phyloP scores from a whole-genome alignment of 2,888 invertebrate genomes.

The Tanypteryx hageni region DNA sequence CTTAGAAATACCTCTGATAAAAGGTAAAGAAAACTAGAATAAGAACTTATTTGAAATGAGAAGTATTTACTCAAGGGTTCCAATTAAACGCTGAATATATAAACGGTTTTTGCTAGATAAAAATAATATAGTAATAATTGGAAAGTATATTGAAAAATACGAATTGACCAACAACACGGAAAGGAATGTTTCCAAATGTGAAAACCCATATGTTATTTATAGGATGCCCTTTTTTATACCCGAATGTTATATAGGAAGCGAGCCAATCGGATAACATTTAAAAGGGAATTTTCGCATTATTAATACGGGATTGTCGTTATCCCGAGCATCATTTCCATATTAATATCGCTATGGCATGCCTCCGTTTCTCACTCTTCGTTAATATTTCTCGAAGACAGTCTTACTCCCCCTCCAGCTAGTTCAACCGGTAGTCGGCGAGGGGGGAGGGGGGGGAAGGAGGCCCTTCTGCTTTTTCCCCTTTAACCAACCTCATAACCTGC shows the following conservation, averaged over 20 bases:
- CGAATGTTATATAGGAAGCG: not conserved
- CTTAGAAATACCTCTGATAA: too few species aligned
- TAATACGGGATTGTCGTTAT: not conserved
- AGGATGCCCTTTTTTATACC: not conserved
- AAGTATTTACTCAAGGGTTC: too few species aligned
- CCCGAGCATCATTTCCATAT: not conserved
- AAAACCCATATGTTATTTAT: too few species aligned
- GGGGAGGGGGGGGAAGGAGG: not conserved
- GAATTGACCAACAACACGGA: too few species aligned
- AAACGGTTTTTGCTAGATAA: too few species aligned
- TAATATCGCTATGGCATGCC: not conserved
- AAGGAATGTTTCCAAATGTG: too few species aligned
- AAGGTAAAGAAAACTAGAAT: too few species aligned
- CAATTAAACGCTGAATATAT: too few species aligned
- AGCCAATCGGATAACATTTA: not conserved
- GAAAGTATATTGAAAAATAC: too few species aligned
- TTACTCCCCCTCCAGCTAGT: not conserved
- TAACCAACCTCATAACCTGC: not conserved
- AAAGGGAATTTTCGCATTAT: not conserved
- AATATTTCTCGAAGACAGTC: not conserved
- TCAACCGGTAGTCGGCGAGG: too few species aligned
- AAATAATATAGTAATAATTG: too few species aligned
- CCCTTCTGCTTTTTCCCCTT: not conserved
- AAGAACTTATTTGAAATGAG: too few species aligned
- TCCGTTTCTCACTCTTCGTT: not conserved